Evolutionary conservation across 2,797 vertebrate genomes (phyloP), one percentile per base, ranked within the genome.

Genomic region (Periophthalmus magnuspinnatus): DNA sequence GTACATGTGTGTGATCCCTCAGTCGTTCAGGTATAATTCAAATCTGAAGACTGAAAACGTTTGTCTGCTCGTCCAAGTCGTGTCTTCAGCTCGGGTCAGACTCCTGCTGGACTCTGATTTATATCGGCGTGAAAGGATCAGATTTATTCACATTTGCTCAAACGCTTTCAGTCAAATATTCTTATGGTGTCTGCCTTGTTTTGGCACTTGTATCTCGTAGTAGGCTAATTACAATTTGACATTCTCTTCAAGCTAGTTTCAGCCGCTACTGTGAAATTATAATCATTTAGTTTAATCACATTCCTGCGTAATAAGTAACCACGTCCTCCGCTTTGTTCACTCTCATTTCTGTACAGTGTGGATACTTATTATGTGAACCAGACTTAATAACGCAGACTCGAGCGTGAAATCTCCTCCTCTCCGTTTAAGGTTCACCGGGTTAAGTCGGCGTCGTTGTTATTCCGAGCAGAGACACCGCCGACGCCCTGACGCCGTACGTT

Each of bases 371-470:
- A 61, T 66, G 58, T 64, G 28, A 81, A 70, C 79, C 69, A 52
- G 54, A 68, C 36, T 55, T 67, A 65, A 80, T 82, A 72, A 70
- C 71, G 56, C 24, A 21, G 80, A 34, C 64, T 48, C 6, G 19
- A 68, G 67, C 63, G 68, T 71, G 70, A 73, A 71, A 79, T 59
- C 66, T 24, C 41, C 65, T 65, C 65, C 7, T 70, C 72, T 77
- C 66, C 58, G 75, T 82, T 84, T 69, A 76, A 76, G 69, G 62
- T 72, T 82, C 69, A 78, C 64, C 34, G 64, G 71, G 74, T 79
- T 78, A 79, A 85, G 74, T 86, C 75, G 68, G 56, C 69, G 67
- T 77, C 74, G 84, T 82, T 84, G 84, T 86, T 81, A 74, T 68
- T 58, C 55, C 5, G 22, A 78, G 68, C 65, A 52, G 71, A 83